Percentiles rank a stretch among this genome's conserved stretches.
phyloP scores from a whole-genome alignment of 2,797 vertebrate species.

The Pipistrellus nathusii region DNA sequence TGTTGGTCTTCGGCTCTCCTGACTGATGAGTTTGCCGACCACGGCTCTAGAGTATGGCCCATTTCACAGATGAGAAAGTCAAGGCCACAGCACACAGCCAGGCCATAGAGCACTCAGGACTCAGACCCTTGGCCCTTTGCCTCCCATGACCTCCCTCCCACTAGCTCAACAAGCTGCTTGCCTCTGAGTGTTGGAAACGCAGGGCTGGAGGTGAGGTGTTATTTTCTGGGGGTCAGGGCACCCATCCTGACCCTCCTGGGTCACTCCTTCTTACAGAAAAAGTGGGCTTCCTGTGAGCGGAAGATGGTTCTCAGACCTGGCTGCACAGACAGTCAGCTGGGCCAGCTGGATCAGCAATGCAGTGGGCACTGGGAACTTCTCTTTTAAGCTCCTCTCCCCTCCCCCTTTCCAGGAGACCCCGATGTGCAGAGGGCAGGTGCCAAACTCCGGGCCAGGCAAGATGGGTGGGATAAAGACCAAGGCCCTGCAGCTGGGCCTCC shows the following conservation, averaged over 20 bases:
- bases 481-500: not conserved
- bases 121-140: not conserved
- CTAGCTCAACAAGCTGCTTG: not conserved
- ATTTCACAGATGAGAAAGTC: not conserved
- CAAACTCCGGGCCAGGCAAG: not conserved
- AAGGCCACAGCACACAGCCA: not conserved
- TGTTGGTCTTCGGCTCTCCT: no score
- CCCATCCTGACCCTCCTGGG: not conserved
- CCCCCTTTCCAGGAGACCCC: not conserved
- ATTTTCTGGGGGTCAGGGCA: no score
- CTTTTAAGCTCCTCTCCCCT: not conserved
- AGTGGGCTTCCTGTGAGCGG: not conserved
- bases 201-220: no score
- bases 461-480: not conserved
- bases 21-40: no score
- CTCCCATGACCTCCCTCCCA: not conserved
- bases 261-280: no score
- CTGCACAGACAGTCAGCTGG: not conserved
- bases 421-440: not conserved
- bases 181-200: not conserved
- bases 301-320: not conserved
- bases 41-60: not conserved
- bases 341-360: not conserved
- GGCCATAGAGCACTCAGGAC: not conserved
- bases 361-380: not conserved